Conservation (phyloP, 2,888 invertebrate genomes). For the Hirtodrosophila alboralis region DNA sequence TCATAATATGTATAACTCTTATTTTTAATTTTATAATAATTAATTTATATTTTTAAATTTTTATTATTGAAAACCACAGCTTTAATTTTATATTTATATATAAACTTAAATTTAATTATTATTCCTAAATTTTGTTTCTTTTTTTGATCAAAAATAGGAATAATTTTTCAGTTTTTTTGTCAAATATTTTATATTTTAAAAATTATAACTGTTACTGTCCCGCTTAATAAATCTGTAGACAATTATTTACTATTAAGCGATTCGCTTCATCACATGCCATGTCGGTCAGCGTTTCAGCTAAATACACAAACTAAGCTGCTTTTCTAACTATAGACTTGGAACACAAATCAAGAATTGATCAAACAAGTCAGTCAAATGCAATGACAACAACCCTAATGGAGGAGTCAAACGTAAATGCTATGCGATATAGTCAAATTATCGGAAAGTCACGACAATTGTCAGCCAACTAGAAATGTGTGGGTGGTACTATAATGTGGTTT, state of each 20-base stretch:
- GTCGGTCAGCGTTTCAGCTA: slow-evolving; percentile 6
- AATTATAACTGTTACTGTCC: too few species aligned
- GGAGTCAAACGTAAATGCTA: slow-evolving; percentile 25
- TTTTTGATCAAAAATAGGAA: too few species aligned
- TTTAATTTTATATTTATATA: too few species aligned
- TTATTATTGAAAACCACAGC: too few species aligned
- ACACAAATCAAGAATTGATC: slow-evolving; percentile 70
- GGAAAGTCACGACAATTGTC: slow-evolving; percentile 21
- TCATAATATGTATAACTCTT: too few species aligned
- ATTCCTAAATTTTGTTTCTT: too few species aligned
- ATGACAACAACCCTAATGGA: slow-evolving; percentile 61
- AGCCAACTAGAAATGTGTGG: slow-evolving; percentile 7
- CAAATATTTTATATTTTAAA: too few species aligned
- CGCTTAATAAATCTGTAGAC: too few species aligned
- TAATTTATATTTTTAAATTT: too few species aligned
- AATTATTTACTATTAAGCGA: neutral
- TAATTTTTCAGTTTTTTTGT: too few species aligned
- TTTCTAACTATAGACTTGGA: slow-evolving; percentile 11
- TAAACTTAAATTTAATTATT: too few species aligned
- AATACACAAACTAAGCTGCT: slow-evolving; percentile 28
- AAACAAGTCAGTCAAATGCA: slow-evolving; percentile 73
- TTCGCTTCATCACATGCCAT: slow-evolving; percentile 34
- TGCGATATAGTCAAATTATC: slow-evolving; percentile 37
- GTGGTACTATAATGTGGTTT: slow-evolving; percentile 18
- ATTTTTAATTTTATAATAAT: too few species aligned